phyloP scores from a whole-genome alignment of 2,797 vertebrate genomes.

The Anolis apletophallus region DNA sequence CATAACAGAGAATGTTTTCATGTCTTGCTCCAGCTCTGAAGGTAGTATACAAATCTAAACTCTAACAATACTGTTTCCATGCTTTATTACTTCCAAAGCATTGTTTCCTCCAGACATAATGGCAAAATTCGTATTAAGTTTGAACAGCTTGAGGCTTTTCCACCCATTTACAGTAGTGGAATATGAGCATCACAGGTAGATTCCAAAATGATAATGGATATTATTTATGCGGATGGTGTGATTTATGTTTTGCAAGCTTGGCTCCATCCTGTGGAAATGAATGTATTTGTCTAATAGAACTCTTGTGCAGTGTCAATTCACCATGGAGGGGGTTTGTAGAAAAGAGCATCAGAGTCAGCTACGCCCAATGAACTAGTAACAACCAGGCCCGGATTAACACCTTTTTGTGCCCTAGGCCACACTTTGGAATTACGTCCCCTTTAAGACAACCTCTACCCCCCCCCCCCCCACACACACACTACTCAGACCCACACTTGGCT shows the following conservation, averaged over 20 bases:
- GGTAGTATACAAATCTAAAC: neutral
- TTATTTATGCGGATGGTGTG: neutral
- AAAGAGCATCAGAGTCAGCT: neutral
- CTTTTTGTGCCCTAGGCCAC: too few relatives aligned
- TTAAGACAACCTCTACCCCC: too few relatives aligned
- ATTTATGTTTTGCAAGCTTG: too few relatives aligned
- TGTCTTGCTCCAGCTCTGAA: too few relatives aligned
- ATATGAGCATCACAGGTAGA: accelerated
- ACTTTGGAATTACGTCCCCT: too few relatives aligned
- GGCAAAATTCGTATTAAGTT: conserved; percentile 33
- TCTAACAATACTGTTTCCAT: neutral
- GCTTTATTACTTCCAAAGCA: neutral
- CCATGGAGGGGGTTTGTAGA: neutral
- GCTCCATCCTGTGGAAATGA: neutral
- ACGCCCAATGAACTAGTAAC: neutral
- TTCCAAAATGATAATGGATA: conserved; percentile 5
- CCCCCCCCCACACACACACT: too few relatives aligned
- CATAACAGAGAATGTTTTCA: too few relatives aligned
- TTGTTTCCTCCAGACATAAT: conserved; percentile 24
- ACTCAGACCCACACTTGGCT: too few relatives aligned
- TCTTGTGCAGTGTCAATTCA: neutral
- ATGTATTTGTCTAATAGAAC: neutral
- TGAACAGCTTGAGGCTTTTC: neutral
- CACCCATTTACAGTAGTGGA: neutral
- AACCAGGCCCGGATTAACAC: too few relatives aligned